phyloP scores from a whole-genome alignment of 2,113 vertebrate species.

The Bubo bubo region DNA sequence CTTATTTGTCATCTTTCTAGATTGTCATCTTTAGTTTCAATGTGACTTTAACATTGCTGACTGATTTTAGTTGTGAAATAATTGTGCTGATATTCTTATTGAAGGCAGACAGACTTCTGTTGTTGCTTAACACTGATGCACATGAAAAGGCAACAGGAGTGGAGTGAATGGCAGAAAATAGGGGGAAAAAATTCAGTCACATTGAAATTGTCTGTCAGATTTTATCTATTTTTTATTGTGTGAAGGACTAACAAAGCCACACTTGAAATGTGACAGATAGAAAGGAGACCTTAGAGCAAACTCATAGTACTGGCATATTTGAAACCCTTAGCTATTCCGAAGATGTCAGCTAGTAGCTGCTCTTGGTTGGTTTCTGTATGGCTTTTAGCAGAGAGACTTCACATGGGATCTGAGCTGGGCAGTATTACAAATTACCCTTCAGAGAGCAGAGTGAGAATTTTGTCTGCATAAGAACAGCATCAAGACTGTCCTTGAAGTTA shows the following conservation, averaged over 20 bases:
- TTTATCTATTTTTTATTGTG: not conserved
- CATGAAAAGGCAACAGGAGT: not conserved
- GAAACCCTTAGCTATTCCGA: not conserved
- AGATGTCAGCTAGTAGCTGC: not conserved
- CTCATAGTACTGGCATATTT: not conserved
- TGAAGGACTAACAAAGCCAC: not conserved
- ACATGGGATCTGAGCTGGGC: too few species aligned
- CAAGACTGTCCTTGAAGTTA: not conserved
- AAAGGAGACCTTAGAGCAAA: not conserved
- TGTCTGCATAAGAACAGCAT: not conserved
- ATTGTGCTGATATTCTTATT: not conserved
- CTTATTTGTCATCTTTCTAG: fast-evolving
- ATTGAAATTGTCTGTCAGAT: not conserved
- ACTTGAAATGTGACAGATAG: not conserved
- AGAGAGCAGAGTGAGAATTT: not conserved
- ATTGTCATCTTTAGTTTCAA: fast-evolving
- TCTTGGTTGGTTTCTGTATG: not conserved
- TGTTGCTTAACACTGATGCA: not conserved
- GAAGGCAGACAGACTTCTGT: not conserved
- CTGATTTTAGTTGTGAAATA: not conserved
- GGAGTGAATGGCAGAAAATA: not conserved
- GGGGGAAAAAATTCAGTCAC: not conserved
- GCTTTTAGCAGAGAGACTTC: not conserved
- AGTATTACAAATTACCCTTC: not conserved
- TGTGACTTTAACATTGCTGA: not conserved